Conservation (phyloP, 2,797 vertebrate species). For the Graptemys geographica region DNA sequence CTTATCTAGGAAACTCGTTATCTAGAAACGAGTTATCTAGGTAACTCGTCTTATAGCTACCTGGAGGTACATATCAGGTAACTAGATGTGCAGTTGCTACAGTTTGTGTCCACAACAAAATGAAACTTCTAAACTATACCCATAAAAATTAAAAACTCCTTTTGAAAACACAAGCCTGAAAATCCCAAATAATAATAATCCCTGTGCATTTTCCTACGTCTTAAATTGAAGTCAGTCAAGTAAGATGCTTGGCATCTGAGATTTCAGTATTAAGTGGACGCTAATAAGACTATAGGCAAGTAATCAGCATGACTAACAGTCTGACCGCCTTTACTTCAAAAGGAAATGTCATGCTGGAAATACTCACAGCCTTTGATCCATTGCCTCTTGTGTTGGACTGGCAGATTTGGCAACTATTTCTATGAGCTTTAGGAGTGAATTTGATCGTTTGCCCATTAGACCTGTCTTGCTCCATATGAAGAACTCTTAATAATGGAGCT, state of each 20-base stretch:
- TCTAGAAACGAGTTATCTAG: background rate
- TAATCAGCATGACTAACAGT: background rate
- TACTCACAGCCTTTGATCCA: background rate
- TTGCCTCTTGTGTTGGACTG: background rate
- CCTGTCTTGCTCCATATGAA: background rate
- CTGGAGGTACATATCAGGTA: background rate
- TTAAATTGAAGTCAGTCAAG: constrained; percentile 38
- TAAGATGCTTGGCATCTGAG: constrained; percentile 11
- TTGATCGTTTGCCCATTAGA: constrained; percentile 7
- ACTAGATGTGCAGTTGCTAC: background rate
- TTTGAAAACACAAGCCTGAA: background rate
- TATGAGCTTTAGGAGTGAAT: background rate
- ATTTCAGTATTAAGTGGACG: constrained; percentile 28
- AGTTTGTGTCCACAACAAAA: background rate
- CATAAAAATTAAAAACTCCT: background rate
- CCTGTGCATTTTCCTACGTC: constrained; percentile 8
- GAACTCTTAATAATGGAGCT: constrained; percentile 1
- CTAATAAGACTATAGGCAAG: constrained; percentile 28
- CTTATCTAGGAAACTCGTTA: background rate
- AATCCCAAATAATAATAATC: background rate
- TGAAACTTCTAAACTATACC: background rate
- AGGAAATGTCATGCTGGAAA: background rate
- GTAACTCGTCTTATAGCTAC: background rate
- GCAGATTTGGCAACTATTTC: constrained; percentile 22
- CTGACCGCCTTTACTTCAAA: background rate